phyloP scores from a whole-genome alignment of 2,888 invertebrate genomes.

The Lycia hirtaria region DNA sequence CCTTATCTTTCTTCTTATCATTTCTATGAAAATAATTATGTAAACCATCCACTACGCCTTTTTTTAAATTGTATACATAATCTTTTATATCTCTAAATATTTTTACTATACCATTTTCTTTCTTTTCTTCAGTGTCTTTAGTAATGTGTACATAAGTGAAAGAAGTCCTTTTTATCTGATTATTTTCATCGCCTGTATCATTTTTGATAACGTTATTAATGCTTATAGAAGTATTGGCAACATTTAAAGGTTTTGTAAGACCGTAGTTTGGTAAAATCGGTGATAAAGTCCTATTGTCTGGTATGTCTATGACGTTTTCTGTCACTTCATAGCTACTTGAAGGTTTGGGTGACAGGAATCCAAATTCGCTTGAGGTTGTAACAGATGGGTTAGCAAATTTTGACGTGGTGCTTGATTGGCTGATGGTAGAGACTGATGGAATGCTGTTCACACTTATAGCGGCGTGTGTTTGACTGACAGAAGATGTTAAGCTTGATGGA shows the following conservation, averaged over 20 bases:
- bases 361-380: neutral
- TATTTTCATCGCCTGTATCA: slow-evolving; percentile 16
- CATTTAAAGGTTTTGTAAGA: slow-evolving; percentile 50
- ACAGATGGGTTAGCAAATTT: neutral
- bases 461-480: neutral
- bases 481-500: neutral
- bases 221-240: slow-evolving; percentile 40
- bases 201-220: slow-evolving; percentile 23
- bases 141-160: slow-evolving; percentile 30
- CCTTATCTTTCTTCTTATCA: slow-evolving; percentile 21
- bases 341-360: slow-evolving; percentile 13
- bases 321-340: slow-evolving; percentile 60
- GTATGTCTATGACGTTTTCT: slow-evolving; percentile 65
- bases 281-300: slow-evolving; percentile 53
- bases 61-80: slow-evolving; percentile 51
- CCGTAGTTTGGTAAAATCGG: slow-evolving; percentile 57
- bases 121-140: slow-evolving; percentile 5
- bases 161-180: slow-evolving; percentile 26
- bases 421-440: neutral
- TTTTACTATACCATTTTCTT: slow-evolving; percentile 33
- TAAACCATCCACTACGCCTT: slow-evolving; percentile 52
- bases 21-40: slow-evolving; percentile 50
- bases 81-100: slow-evolving; percentile 51
- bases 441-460: too few relatives aligned
- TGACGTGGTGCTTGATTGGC: neutral